These are phyloP conservation scores for Muscicapa comitata DNA, from an alignment of 2,797 vertebrate species.

Conservation along the genomic window DNA sequence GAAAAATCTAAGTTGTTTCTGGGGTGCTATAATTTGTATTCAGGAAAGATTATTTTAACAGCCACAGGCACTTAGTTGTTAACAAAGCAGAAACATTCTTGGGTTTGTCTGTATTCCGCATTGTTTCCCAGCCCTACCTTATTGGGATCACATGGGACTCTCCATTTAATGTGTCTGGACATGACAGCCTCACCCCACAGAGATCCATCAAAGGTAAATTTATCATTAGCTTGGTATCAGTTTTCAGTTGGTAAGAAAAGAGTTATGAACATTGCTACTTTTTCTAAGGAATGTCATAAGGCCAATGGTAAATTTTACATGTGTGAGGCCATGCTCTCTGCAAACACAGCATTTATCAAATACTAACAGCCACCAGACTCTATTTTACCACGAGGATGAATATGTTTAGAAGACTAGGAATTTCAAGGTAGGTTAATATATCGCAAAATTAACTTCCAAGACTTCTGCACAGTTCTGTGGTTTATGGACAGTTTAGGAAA, in stretches of 20 bases:
- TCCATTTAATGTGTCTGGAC: neutral
- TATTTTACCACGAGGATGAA: neutral
- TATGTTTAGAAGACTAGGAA: neutral
- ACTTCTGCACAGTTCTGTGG: conserved; percentile 55
- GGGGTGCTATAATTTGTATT: neutral
- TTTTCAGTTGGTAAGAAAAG: neutral
- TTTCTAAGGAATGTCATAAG: neutral
- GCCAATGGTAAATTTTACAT: neutral
- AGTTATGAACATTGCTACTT: neutral
- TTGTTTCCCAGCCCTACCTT: neutral
- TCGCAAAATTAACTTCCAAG: conserved; percentile 57
- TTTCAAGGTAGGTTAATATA: conserved; percentile 32
- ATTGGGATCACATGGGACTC: neutral
- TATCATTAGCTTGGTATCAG: neutral
- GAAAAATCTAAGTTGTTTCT: neutral
- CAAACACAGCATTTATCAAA: neutral
- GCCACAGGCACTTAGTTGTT: neutral
- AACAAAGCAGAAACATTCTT: neutral
- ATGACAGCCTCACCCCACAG: neutral
- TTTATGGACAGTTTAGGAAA: conserved; percentile 68
- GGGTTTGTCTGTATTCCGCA: neutral
- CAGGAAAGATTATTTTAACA: neutral
- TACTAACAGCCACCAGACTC: neutral
- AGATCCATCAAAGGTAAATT: neutral
- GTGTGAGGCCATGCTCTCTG: neutral